Conservation (phyloP, 2,113 vertebrate species). For the Blennius ocellaris region DNA sequence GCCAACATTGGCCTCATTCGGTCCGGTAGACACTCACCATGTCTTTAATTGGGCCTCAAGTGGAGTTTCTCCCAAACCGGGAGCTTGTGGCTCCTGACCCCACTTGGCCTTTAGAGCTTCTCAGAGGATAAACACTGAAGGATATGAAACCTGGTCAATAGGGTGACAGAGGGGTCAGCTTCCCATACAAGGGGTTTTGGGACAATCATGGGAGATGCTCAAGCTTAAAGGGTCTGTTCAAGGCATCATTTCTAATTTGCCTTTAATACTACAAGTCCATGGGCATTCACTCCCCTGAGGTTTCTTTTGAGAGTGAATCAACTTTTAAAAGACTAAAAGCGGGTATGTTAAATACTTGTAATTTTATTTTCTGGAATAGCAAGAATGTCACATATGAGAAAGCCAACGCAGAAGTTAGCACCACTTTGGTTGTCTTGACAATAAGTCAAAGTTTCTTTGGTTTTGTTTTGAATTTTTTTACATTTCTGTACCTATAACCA, state of each 20-base stretch:
- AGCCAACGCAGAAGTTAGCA: too few species aligned
- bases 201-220: slow-evolving; percentile 2
- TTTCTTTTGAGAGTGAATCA: too few species aligned
- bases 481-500: too few species aligned
- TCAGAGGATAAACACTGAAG: slow-evolving; percentile 40
- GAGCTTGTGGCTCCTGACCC: slow-evolving; percentile 24
- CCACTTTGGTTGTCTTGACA: too few species aligned
- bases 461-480: too few species aligned
- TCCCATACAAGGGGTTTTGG: slow-evolving; percentile 28
- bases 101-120: slow-evolving; percentile 31
- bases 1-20: background rate
- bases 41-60: background rate
- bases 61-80: slow-evolving; percentile 12
- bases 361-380: too few species aligned
- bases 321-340: too few species aligned
- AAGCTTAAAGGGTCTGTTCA: slow-evolving; percentile 14
- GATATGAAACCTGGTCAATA: slow-evolving; percentile 41
- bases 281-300: too few species aligned
- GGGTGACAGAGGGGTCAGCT: slow-evolving; percentile 49
- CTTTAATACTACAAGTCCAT: too few species aligned
- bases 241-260: background rate
- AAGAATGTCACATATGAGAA: too few species aligned
- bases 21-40: background rate
- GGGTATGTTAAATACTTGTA: too few species aligned
- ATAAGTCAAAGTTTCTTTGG: too few species aligned